phyloP scores from a whole-genome alignment of 2,888 invertebrate genomes.

The Euspilapteryx auroguttella region DNA sequence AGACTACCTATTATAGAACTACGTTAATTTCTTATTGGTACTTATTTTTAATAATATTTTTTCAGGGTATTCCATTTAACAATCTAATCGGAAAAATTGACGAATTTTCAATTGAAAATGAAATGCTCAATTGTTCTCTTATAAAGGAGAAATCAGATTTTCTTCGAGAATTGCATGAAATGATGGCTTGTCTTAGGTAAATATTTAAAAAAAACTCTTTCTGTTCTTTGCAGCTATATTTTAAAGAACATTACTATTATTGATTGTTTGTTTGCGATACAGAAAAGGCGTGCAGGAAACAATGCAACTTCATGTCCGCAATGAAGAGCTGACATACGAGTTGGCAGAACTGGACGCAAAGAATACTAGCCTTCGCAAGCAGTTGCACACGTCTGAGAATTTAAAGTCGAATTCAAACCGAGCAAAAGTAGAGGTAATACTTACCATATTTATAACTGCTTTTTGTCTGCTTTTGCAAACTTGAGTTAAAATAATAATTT shows the following conservation, averaged over 20 bases:
- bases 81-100: too few species aligned
- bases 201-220: too few species aligned
- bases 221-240: too few species aligned
- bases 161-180: constrained; percentile 20
- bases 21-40: too few species aligned
- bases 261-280: too few species aligned
- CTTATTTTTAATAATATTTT: constrained; percentile 1
- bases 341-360: constrained; percentile 27
- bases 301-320: constrained; percentile 23
- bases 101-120: constrained; percentile 35
- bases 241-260: too few species aligned
- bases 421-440: constrained; percentile 22
- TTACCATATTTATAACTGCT: not conserved
- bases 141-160: constrained; percentile 27
- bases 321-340: constrained; percentile 25
- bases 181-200: constrained; percentile 28
- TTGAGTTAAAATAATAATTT: constrained; percentile 4
- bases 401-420: constrained; percentile 19
- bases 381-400: constrained; percentile 22
- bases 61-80: constrained; percentile 12
- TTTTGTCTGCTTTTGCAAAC: constrained; percentile 1
- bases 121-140: constrained; percentile 24
- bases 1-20: not conserved
- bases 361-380: constrained; percentile 31
- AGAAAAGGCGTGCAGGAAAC: constrained; percentile 32